Conservation (phyloP, 2,113 vertebrate genomes). For the Falcunculus frontatus region DNA sequence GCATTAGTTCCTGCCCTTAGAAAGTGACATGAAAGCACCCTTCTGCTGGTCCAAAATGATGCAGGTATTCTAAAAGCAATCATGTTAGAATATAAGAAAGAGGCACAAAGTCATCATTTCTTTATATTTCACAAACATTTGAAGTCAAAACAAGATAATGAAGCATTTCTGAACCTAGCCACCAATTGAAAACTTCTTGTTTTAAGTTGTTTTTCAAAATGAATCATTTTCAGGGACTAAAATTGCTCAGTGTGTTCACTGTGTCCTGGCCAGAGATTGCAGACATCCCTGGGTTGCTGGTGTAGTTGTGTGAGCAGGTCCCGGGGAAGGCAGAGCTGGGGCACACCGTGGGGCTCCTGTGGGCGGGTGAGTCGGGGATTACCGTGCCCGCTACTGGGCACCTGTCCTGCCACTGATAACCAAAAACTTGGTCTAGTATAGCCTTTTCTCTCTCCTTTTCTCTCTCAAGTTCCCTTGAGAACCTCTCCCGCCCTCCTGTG, state of each 20-base stretch:
- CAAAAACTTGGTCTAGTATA: fast-evolving
- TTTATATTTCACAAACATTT: neutral
- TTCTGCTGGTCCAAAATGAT: neutral
- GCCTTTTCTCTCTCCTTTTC: neutral
- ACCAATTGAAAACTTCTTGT: neutral
- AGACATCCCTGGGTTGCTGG: neutral
- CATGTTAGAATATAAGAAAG: neutral
- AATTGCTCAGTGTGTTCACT: neutral
- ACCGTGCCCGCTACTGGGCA: neutral
- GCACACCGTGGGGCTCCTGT: fast-evolving
- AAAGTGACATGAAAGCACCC: neutral
- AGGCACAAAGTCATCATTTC: neutral
- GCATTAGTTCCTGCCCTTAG: neutral
- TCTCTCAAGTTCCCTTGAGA: neutral
- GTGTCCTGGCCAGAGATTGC: neutral
- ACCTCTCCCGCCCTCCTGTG: neutral
- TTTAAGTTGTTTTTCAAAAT: neutral
- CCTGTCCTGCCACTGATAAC: neutral
- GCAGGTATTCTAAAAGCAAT: neutral
- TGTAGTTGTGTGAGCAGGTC: fast-evolving
- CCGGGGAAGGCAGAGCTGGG: neutral
- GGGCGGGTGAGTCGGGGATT: fast-evolving
- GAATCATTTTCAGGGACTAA: neutral
- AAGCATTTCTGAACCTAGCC: neutral
- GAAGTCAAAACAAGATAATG: neutral